Conservation (phyloP, 2,113 vertebrate species). For the Chloropsis hardwickii region DNA sequence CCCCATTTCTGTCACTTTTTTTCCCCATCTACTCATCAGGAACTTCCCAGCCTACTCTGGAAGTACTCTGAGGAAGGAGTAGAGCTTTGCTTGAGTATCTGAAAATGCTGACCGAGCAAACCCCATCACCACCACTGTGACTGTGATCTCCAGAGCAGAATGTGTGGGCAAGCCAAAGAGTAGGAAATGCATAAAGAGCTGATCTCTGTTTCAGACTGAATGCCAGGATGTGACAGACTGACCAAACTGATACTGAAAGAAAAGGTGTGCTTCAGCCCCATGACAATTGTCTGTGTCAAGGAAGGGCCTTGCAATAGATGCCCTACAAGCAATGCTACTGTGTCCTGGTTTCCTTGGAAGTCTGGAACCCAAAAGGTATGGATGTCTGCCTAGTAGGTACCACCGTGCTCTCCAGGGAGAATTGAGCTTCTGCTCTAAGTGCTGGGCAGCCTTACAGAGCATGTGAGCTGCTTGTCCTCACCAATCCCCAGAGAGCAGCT, state of each 20-base stretch:
- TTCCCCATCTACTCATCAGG: background rate
- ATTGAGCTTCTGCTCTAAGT: background rate
- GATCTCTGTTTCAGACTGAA: background rate
- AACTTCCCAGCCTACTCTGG: background rate
- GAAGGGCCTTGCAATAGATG: background rate
- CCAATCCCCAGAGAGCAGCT: background rate
- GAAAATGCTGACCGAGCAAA: background rate
- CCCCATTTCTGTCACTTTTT: background rate
- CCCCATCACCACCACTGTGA: background rate
- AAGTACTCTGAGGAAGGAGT: background rate
- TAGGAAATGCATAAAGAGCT: rapidly evolving
- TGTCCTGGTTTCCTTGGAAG: background rate
- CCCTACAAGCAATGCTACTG: background rate
- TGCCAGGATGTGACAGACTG: background rate
- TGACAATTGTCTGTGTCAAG: rapidly evolving
- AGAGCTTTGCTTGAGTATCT: background rate
- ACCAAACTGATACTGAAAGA: background rate
- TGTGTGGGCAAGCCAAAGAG: background rate
- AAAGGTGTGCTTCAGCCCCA: background rate
- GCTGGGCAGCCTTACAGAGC: background rate
- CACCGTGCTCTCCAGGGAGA: background rate
- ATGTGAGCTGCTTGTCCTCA: background rate
- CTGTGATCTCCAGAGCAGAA: rapidly evolving
- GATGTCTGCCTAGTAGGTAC: background rate
- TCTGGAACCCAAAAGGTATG: rapidly evolving